These are phyloP conservation scores for Anas bernieri DNA, from an alignment of 2,797 vertebrate genomes.

Conservation along the genomic window DNA sequence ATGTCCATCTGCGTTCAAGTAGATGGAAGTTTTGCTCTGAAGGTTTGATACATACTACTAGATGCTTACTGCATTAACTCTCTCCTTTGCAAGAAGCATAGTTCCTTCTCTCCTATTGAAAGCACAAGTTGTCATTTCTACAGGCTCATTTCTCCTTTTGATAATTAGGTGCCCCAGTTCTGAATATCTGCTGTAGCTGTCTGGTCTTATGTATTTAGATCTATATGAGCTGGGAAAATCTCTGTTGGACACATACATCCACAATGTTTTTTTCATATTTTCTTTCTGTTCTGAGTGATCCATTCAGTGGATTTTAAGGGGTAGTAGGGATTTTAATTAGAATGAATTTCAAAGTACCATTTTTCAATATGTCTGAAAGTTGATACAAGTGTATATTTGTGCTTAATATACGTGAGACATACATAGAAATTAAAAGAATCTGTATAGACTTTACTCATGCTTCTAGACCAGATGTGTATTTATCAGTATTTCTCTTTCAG, in stretches of 20 bases:
- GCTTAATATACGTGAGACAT: not conserved
- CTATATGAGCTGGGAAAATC: not conserved
- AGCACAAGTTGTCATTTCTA: not conserved
- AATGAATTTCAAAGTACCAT: fast-evolving
- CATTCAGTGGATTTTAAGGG: not conserved
- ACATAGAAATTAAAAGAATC: not conserved
- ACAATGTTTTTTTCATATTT: not conserved
- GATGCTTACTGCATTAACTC: not conserved
- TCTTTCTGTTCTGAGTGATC: not conserved
- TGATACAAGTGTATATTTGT: not conserved
- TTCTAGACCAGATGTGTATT: not conserved
- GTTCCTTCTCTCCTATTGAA: not conserved
- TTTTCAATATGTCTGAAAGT: not conserved
- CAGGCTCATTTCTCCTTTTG: not conserved
- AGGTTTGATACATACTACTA: not conserved
- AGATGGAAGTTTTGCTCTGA: not conserved
- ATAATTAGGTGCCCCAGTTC: not conserved
- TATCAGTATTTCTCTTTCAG: conserved; percentile 79
- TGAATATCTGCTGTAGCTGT: not conserved
- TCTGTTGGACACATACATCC: not conserved
- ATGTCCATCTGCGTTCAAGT: not conserved
- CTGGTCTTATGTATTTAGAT: not conserved
- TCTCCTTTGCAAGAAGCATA: not conserved
- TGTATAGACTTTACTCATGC: not conserved
- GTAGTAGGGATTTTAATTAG: not conserved